Evolutionary conservation across 2,888 invertebrate species (phyloP).

Genomic region (Sphaeridia pumilis): DNA sequence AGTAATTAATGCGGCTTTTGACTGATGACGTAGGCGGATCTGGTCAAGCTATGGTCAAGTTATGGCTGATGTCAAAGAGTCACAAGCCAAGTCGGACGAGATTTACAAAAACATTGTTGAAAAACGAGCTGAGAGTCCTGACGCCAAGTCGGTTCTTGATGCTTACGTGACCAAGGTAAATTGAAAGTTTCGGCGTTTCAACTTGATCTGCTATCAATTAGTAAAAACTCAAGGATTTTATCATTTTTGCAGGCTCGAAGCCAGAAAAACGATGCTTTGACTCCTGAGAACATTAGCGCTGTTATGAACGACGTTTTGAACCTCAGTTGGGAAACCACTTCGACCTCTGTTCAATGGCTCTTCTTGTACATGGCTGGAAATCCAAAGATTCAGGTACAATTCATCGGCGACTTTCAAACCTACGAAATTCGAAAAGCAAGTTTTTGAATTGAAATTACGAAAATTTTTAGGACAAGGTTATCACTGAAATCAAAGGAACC

Average conservation of each 20-base stretch:
- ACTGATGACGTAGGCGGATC: too few species aligned
- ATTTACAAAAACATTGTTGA: constrained; percentile 57
- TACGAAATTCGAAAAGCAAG: neutral
- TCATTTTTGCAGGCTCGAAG: constrained; percentile 8
- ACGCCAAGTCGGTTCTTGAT: constrained; percentile 34
- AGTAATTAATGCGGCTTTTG: too few species aligned
- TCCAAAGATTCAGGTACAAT: constrained; percentile 51
- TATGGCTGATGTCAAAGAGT: constrained; percentile 55
- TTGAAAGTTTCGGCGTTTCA: too few species aligned
- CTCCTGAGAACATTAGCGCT: constrained; percentile 57
- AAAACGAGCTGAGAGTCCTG: constrained; percentile 40
- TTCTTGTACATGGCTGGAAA: constrained; percentile 61
- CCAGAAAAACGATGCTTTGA: constrained; percentile 42
- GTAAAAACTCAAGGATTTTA: neutral
- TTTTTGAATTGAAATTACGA: too few species aligned
- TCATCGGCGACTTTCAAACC: neutral
- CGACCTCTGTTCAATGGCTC: constrained; percentile 69
- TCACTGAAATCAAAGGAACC: constrained; percentile 45
- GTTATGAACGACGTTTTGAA: constrained; percentile 72
- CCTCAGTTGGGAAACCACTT: constrained; percentile 72
- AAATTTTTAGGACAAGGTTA: constrained; percentile 53
- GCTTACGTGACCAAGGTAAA: constrained; percentile 38
- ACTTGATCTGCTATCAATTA: too few species aligned
- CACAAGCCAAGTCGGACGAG: constrained; percentile 58
- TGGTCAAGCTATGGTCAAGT: too few species aligned